Conservation (phyloP, 1,140 invertebrate genomes). For the Trypoxylus dichotomus region DNA sequence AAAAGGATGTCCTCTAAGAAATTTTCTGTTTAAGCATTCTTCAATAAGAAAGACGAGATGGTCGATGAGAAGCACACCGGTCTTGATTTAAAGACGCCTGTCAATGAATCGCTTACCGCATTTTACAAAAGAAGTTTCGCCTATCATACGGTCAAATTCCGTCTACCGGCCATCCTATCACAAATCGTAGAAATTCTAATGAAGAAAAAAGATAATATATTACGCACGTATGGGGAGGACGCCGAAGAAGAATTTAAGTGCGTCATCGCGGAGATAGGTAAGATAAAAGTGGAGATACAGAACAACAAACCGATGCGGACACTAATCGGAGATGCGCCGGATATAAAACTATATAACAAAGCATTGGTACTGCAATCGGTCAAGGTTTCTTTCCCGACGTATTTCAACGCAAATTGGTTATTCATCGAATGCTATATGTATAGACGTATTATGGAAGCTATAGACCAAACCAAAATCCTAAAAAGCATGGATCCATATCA, state of each 20-base stretch:
- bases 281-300: conserved; percentile 87
- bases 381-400: conserved; percentile 60
- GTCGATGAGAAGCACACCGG: not conserved
- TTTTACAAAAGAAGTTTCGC: conserved; percentile 78
- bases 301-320: conserved; percentile 81
- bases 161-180: conserved; percentile 87
- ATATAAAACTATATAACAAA: conserved; percentile 66
- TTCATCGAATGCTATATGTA: conserved; percentile 95
- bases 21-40: no score
- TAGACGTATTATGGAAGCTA: conserved; percentile 76
- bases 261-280: conserved; percentile 77
- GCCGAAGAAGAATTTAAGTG: conserved; percentile 74
- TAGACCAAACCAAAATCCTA: conserved; percentile 69
- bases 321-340: conserved; percentile 50
- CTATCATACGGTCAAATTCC: conserved; percentile 79
- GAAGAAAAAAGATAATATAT: conserved; percentile 71
- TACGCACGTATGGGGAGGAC: conserved; percentile 65
- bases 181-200: conserved; percentile 83
- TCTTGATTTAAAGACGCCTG: conserved; percentile 50
- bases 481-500: conserved; percentile 77
- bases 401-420: conserved; percentile 84
- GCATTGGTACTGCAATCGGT: conserved; percentile 60
- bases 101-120: conserved; percentile 50
- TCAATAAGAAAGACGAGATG: not conserved
- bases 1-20: no score